Percentiles rank a stretch among this genome's conserved stretches.
Evolutionary conservation across 1,140 invertebrate genomes (phyloP).

Genomic region (Lerema accius): DNA sequence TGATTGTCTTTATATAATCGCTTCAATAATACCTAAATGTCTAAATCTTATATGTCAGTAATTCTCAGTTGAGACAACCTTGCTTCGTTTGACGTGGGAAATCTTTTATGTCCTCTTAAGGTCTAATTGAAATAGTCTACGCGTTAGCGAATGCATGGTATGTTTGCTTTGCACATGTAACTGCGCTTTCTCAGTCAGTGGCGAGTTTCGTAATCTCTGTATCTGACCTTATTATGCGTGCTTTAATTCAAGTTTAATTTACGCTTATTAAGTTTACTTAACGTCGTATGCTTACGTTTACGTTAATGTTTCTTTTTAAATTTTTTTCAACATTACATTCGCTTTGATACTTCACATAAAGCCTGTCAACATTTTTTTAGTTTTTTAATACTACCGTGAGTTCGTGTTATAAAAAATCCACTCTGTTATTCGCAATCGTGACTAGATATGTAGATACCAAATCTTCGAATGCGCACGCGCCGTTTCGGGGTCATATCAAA

Average conservation of each 20-base stretch:
- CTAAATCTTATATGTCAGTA: background rate
- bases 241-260: conserved; percentile 25
- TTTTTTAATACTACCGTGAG: conserved; percentile 51
- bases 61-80: conserved; percentile 40
- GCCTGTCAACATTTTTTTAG: conserved; percentile 23
- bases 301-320: background rate
- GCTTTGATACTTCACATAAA: background rate
- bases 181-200: conserved; percentile 10
- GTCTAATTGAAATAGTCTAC: conserved; percentile 57
- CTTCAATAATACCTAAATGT: background rate
- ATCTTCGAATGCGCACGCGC: conserved; percentile 68
- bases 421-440: conserved; percentile 64
- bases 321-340: background rate
- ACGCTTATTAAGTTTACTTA: conserved; percentile 15
- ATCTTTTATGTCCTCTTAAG: conserved; percentile 49
- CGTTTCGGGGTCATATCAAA: conserved; percentile 61
- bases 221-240: conserved; percentile 20
- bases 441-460: conserved; percentile 48
- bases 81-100: conserved; percentile 66
- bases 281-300: background rate
- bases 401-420: conserved; percentile 63
- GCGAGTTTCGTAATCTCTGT: conserved; percentile 10
- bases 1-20: conserved; percentile 48
- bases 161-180: conserved; percentile 45
- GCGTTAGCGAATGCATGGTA: conserved; percentile 45